Conservation (phyloP, 2,888 invertebrate species). For the Gnatocerus cornutus region DNA sequence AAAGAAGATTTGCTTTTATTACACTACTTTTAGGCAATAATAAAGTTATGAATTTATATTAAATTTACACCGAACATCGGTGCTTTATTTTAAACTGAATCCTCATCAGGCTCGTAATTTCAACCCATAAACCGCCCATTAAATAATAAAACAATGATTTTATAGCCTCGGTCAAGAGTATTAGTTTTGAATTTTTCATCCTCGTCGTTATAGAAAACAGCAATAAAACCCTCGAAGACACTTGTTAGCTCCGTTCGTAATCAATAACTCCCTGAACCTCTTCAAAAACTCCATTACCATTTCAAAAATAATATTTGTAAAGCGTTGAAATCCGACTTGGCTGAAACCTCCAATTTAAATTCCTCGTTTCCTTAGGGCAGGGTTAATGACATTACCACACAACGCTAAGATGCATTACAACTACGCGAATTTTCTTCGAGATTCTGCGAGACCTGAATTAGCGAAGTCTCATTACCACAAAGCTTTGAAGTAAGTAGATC, state of each 20-base stretch:
- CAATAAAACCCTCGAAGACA: too few species aligned
- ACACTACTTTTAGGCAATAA: too few species aligned
- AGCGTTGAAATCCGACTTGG: constrained; percentile 11
- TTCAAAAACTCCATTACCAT: constrained; percentile 4
- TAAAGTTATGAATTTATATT: too few species aligned
- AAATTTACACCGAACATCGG: too few species aligned
- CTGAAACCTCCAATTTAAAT: constrained; percentile 15
- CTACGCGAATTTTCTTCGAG: constrained; percentile 89
- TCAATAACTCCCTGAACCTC: constrained; percentile 1
- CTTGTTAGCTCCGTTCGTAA: not conserved
- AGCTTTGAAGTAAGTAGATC: constrained; percentile 81
- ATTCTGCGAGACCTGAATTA: constrained; percentile 80
- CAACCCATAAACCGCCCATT: too few species aligned
- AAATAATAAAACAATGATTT: too few species aligned
- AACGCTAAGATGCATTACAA: constrained; percentile 95
- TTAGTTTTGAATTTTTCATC: too few species aligned
- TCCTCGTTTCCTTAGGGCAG: constrained; percentile 76
- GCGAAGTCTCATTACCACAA: constrained; percentile 86
- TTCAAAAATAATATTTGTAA: constrained; percentile 20
- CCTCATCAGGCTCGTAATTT: too few species aligned
- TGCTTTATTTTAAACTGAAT: too few species aligned
- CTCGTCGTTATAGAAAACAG: too few species aligned
- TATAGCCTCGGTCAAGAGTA: too few species aligned
- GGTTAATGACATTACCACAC: constrained; percentile 84
- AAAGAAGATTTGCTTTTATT: too few species aligned